These are phyloP conservation scores for Vespertilio murinus DNA, from an alignment of 2,797 vertebrate species.

Conservation along the genomic window DNA sequence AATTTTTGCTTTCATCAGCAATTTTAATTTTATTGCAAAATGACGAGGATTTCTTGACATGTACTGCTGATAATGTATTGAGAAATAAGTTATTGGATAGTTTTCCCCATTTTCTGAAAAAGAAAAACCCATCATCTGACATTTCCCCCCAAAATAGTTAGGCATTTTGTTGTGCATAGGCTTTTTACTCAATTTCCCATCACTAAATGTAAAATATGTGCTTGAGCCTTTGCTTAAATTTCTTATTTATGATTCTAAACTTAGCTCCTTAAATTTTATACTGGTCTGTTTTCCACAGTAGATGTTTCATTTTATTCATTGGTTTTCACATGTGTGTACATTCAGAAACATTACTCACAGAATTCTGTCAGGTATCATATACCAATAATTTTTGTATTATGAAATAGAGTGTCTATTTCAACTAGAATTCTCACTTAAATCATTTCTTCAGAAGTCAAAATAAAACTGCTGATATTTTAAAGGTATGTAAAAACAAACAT, in stretches of 20 bases:
- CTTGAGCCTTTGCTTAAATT: background rate
- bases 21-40: constrained; percentile 31
- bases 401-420: background rate
- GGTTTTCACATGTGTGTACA: background rate
- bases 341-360: background rate
- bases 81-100: background rate
- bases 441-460: background rate
- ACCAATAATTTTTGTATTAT: background rate
- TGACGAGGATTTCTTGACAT: background rate
- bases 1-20: constrained; percentile 34
- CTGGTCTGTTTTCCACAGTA: background rate
- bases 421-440: background rate
- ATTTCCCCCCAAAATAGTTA: background rate
- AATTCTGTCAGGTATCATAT: background rate
- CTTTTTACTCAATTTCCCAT: background rate
- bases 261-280: background rate
- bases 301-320: background rate
- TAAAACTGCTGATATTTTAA: background rate
- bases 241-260: background rate
- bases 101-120: background rate
- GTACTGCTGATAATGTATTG: background rate
- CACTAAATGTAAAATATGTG: background rate
- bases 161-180: background rate
- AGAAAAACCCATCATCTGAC: background rate
- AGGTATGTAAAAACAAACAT: background rate